Conservation (phyloP, 2,888 invertebrate species). For the Orthosia incerta region DNA sequence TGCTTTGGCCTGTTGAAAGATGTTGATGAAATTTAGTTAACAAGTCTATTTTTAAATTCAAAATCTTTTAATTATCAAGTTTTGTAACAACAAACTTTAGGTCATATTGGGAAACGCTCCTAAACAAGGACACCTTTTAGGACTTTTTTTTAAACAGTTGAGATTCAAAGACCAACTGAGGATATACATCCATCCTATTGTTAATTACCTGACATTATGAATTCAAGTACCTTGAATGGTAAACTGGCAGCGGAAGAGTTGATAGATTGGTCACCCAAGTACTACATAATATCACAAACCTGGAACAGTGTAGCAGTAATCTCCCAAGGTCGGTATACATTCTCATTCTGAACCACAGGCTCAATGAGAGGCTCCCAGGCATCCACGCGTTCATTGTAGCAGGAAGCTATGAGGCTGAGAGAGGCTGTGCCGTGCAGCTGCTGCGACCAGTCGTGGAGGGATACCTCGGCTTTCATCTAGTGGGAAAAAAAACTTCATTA, state of each 20-base stretch:
- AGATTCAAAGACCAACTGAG: too few species aligned
- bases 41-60: too few species aligned
- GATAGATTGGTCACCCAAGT: too few species aligned
- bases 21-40: not conserved
- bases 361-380: constrained; percentile 97
- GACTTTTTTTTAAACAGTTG: too few species aligned
- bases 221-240: too few species aligned
- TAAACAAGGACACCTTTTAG: too few species aligned
- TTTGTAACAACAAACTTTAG: too few species aligned
- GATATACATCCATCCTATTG: too few species aligned
- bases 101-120: too few species aligned
- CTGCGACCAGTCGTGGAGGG: constrained; percentile 93
- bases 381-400: constrained; percentile 93
- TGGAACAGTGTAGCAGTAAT: constrained; percentile 92
- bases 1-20: constrained; percentile 86
- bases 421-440: constrained; percentile 87
- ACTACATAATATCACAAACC: constrained; percentile 68
- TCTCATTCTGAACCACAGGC: constrained; percentile 93
- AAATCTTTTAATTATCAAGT: too few species aligned
- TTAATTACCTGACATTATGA: too few species aligned
- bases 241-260: too few species aligned
- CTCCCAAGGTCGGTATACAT: constrained; percentile 94
- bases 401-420: constrained; percentile 86
- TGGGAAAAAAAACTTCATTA: not conserved
- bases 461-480: constrained; percentile 90